phyloP scores from a whole-genome alignment of 1,140 invertebrate species.

The Druon quercuslanigerum region DNA sequence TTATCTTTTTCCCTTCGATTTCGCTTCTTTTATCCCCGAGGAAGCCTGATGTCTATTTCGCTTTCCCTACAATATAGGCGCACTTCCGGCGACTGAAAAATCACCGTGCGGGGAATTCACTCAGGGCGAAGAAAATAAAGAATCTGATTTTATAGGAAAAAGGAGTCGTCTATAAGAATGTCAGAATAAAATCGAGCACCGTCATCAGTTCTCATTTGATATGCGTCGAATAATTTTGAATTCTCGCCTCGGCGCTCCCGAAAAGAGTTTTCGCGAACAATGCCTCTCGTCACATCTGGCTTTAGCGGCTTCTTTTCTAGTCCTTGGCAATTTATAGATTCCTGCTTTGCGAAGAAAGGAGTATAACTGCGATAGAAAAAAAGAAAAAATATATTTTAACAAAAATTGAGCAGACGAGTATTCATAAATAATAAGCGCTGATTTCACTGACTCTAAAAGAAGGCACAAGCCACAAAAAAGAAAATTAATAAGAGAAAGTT shows the following conservation, averaged over 20 bases:
- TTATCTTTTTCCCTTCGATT: not conserved
- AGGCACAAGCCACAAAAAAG: too few species aligned
- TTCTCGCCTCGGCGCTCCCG: slow-evolving; percentile 32
- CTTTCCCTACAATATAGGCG: not conserved
- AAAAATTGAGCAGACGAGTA: not conserved
- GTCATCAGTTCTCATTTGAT: slow-evolving; percentile 33
- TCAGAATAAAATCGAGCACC: slow-evolving; percentile 12
- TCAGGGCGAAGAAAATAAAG: not conserved
- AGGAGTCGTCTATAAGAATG: slow-evolving; percentile 9
- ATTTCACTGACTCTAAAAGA: too few species aligned
- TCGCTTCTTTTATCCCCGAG: not conserved
- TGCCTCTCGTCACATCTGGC: slow-evolving; percentile 19
- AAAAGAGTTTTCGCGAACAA: slow-evolving; percentile 47
- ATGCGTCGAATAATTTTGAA: slow-evolving; percentile 35
- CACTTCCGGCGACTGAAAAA: slow-evolving; percentile 16
- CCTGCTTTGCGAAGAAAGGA: not conserved
- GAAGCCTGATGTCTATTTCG: not conserved
- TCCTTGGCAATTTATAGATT: slow-evolving; percentile 5
- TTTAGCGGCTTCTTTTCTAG: slow-evolving; percentile 20
- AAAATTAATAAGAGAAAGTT: too few species aligned
- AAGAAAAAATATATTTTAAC: not conserved
- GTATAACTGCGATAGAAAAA: not conserved
- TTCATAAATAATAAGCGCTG: not conserved
- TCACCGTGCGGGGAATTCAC: slow-evolving; percentile 6
- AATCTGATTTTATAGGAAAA: slow-evolving; percentile 8